Evolutionary conservation across 2,797 vertebrate genomes (phyloP), one percentile per base, ranked within the genome.

Genomic region (Urosaurus nigricauda): DNA sequence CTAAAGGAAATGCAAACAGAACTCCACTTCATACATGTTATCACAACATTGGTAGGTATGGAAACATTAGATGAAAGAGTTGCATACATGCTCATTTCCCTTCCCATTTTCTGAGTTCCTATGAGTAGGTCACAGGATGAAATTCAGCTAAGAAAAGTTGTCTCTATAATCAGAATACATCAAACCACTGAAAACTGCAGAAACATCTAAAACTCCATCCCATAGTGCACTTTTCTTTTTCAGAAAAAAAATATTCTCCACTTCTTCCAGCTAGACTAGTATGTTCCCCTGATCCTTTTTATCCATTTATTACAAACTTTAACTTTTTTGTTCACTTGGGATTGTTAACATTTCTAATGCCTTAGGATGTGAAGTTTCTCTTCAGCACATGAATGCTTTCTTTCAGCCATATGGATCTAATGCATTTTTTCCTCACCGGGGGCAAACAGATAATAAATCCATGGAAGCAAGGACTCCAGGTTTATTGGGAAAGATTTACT

Each of bases 141-240:
- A 29, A 79, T 32, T 51, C 8, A 40, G 26, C 26, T 79, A 79
- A 51, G 77, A 24, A 79, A 68, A 68, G 29, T 58, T 58, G 5
- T 80, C 60, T 89, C 78, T 26, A 21, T 74, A 88, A 87, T 92
- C 84, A 86, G 88, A 91, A 85, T 8, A 2, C 83, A 84, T 87
- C 91, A 89, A 92, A 90, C 88, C 79, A 32, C 63, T 83, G 51
- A 85, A 92, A 91, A 86, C 29, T 35, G 6, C 29, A 77, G 3
- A 4, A 35, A 29, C 24, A 68, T 79, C 51, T 90, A 89, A 88
- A 85, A 89, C 89, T 47, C 24, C 1, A 65, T 88, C 2, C 35
- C 40, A 85, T 16, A 84, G 58, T 90, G 65, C 21, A 79, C 5
- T 4, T 83, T 8, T 88, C 4, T 21, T 43, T 89, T 47, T n/a